phyloP scores from a whole-genome alignment of 2,113 vertebrate genomes.

The Corythornis madagascariensis region DNA sequence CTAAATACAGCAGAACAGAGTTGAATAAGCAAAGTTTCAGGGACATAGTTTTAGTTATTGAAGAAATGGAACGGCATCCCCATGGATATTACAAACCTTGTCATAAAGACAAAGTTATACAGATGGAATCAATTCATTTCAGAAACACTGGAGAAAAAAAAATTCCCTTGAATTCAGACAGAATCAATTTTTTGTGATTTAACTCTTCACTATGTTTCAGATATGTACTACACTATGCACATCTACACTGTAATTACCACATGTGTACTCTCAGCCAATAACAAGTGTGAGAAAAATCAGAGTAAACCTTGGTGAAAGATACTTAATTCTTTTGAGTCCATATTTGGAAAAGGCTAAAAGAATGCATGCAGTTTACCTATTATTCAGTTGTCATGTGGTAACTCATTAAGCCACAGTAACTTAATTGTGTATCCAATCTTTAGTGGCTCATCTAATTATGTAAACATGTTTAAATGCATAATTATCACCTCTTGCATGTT shows the following conservation, averaged over 20 bases:
- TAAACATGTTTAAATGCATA: background rate
- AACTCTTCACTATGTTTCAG: background rate
- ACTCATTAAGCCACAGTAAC: background rate
- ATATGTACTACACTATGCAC: background rate
- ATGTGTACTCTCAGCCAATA: background rate
- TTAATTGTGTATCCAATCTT: background rate
- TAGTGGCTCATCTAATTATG: background rate
- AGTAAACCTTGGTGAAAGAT: background rate
- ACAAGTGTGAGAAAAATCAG: background rate
- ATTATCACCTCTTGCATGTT: background rate
- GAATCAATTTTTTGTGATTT: background rate
- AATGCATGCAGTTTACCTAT: background rate
- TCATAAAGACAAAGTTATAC: background rate
- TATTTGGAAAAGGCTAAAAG: background rate
- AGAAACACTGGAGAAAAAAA: background rate
- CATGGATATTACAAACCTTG: background rate
- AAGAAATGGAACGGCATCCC: background rate
- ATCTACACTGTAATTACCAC: background rate
- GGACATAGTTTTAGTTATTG: background rate
- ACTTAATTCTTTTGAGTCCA: background rate
- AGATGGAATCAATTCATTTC: background rate
- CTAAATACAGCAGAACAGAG: background rate
- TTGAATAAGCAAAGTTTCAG: background rate
- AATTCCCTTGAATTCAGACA: background rate
- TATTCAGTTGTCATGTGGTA: background rate